A percentile compares a stretch with the other conserved stretches of the same genome.
Evolutionary conservation across 2,888 invertebrate genomes (phyloP).

Genomic region (Eumerus sabulonum): DNA sequence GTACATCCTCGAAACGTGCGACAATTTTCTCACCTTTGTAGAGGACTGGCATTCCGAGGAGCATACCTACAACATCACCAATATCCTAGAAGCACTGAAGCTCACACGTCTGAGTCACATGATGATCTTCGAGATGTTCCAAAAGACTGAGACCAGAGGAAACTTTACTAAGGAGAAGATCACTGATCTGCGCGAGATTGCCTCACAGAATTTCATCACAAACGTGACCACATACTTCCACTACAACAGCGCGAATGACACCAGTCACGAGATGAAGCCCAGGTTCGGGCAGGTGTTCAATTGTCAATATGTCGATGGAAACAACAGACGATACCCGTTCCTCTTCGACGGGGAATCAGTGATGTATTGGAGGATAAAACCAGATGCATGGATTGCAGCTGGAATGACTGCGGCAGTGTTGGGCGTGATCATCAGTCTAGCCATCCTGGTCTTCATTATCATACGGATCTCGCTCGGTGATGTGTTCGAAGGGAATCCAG

Average conservation of each 20-base stretch:
- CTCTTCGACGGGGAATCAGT: conserved; percentile 78
- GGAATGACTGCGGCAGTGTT: conserved; percentile 84
- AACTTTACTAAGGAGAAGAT: conserved; percentile 71
- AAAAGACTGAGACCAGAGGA: conserved; percentile 72
- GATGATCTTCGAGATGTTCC: conserved; percentile 78
- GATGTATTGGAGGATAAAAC: conserved; percentile 78
- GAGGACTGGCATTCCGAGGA: conserved; percentile 75
- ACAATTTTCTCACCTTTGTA: conserved; percentile 75
- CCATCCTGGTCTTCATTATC: conserved; percentile 84
- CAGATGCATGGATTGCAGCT: conserved; percentile 82
- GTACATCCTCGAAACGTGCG: conserved; percentile 74
- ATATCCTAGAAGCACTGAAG: conserved; percentile 74
- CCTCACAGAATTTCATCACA: conserved; percentile 76
- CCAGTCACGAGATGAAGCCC: conserved; percentile 76
- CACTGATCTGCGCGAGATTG: conserved; percentile 76
- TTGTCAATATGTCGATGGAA: conserved; percentile 76
- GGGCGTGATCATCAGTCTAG: conserved; percentile 83
- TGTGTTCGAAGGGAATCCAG: conserved; percentile 85
- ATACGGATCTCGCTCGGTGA: conserved; percentile 83
- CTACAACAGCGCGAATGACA: conserved; percentile 76
- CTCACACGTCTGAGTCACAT: conserved; percentile 74
- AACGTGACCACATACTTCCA: conserved; percentile 78
- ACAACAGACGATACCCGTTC: conserved; percentile 76
- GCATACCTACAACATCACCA: conserved; percentile 69
- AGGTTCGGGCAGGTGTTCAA: conserved; percentile 78